phyloP scores from a whole-genome alignment of 2,888 invertebrate species.

The Hyposoter didymator region DNA sequence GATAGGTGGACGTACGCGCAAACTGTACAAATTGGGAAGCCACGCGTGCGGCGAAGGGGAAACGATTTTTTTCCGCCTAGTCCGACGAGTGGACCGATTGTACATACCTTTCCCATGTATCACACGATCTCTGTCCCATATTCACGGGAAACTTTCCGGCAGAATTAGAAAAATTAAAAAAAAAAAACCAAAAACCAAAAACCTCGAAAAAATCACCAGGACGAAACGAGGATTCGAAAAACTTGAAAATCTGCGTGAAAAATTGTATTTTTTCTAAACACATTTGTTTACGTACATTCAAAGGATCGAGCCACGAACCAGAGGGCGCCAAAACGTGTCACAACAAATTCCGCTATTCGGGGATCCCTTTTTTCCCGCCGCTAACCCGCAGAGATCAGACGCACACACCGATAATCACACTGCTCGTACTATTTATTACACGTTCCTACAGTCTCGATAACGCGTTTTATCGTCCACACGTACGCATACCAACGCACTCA shows the following conservation, averaged over 20 bases:
- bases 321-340: constrained; percentile 33
- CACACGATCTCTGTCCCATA: neutral
- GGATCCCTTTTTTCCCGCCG: constrained; percentile 13
- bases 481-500: too few relatives aligned
- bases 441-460: too few relatives aligned
- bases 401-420: neutral
- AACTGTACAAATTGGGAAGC: neutral
- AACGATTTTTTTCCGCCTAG: neutral
- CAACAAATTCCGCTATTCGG: constrained; percentile 6
- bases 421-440: neutral
- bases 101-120: neutral
- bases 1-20: neutral
- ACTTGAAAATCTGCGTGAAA: neutral
- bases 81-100: neutral
- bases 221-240: neutral
- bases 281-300: constrained; percentile 1
- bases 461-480: neutral
- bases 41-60: neutral
- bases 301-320: neutral
- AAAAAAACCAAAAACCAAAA: neutral
- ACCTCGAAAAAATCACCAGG: neutral
- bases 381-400: neutral
- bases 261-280: neutral
- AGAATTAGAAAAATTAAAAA: neutral
- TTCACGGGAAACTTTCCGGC: neutral